Conservation (phyloP, 2,113 vertebrate genomes). For the Todiramphus saurophagus region DNA sequence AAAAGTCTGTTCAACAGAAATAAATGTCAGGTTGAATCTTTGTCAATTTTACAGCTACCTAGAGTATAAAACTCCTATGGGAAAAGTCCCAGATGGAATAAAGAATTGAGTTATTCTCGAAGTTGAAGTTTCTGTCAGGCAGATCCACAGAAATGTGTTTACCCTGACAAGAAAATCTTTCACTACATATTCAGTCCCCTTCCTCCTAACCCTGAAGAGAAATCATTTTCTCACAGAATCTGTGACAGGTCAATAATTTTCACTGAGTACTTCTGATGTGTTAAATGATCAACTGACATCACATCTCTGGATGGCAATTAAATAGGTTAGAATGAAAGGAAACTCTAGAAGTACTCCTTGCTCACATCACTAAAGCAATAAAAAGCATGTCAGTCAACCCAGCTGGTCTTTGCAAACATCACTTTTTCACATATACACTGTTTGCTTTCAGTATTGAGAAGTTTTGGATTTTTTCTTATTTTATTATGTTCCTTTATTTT, state of each 20-base stretch:
- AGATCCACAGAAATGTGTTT: neutral
- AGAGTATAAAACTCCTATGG: neutral
- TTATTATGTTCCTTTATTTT: neutral
- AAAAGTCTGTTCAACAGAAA: neutral
- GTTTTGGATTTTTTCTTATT: neutral
- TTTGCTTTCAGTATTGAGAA: neutral
- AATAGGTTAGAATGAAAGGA: neutral
- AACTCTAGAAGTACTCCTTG: neutral
- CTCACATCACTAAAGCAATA: neutral
- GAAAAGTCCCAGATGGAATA: neutral
- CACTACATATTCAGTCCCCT: neutral
- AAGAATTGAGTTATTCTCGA: neutral
- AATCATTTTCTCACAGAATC: neutral
- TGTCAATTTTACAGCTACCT: neutral
- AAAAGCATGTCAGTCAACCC: neutral
- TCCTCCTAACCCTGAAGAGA: neutral
- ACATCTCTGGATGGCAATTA: neutral
- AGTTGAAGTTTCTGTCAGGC: neutral
- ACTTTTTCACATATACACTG: neutral
- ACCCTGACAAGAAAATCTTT: neutral
- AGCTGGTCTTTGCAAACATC: neutral
- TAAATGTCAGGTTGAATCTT: neutral
- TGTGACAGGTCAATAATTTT: constrained; percentile 37
- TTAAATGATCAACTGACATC: constrained; percentile 8
- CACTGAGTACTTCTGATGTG: neutral